These are phyloP conservation scores for Dorcus parallelipipedus DNA, from an alignment of 2,888 invertebrate genomes.

Conservation along the genomic window DNA sequence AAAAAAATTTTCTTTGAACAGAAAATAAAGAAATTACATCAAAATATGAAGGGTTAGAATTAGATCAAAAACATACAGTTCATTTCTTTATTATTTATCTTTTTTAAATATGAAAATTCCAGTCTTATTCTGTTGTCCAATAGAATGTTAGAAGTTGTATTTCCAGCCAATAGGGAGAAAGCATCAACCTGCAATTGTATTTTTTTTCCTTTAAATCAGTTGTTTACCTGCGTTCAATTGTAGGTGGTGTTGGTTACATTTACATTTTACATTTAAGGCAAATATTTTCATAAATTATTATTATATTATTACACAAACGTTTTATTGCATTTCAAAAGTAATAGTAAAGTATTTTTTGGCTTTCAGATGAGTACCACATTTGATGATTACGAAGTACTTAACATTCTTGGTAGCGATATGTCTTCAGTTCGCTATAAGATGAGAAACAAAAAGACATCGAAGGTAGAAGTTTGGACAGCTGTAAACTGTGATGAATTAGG, in stretches of 20 bases:
- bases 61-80: too few species aligned
- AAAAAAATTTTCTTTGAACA: too few species aligned
- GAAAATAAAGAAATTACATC: too few species aligned
- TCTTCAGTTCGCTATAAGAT: conserved; percentile 63
- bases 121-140: too few species aligned
- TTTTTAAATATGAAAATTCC: too few species aligned
- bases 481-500: conserved; percentile 57
- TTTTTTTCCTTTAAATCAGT: too few species aligned
- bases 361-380: conserved; percentile 12
- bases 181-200: neutral
- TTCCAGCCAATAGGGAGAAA: neutral
- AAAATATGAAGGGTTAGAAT: too few species aligned
- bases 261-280: too few species aligned
- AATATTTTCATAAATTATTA: neutral
- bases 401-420: conserved; percentile 57
- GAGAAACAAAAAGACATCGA: conserved; percentile 52
- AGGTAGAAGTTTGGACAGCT: conserved; percentile 61
- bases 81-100: too few species aligned
- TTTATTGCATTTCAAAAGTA: neutral
- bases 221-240: too few species aligned
- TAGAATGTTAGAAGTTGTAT: too few species aligned
- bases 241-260: too few species aligned
- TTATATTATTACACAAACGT: neutral
- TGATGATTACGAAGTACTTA: conserved; percentile 56
- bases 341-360: neutral